Conservation (phyloP, 1,140 invertebrate species). For the Aethina tumida region DNA sequence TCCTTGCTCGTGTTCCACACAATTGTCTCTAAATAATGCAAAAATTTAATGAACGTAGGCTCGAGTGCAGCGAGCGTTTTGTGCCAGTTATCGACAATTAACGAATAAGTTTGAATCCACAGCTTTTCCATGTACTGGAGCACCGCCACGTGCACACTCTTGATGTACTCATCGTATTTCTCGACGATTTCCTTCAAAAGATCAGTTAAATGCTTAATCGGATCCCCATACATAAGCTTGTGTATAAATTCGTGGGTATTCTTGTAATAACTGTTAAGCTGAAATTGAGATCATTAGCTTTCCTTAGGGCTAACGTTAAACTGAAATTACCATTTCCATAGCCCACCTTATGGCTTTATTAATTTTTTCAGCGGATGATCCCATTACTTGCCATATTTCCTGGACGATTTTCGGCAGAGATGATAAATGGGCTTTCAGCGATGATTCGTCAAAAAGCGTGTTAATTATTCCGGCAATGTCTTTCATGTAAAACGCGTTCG, state of each 20-base stretch:
- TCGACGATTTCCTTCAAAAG: slow-evolving; percentile 56
- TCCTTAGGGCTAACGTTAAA: neutral
- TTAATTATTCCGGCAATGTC: slow-evolving; percentile 58
- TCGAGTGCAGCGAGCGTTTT: slow-evolving; percentile 59
- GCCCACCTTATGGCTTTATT: slow-evolving; percentile 63
- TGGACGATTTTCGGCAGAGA: slow-evolving; percentile 66
- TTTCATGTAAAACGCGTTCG: slow-evolving; percentile 75
- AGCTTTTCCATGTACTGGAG: slow-evolving; percentile 63
- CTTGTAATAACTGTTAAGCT: slow-evolving; percentile 57
- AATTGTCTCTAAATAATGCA: slow-evolving; percentile 64
- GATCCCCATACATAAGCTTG: slow-evolving; percentile 60
- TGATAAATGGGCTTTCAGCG: slow-evolving; percentile 65
- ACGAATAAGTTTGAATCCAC: slow-evolving; percentile 51
- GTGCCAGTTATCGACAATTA: slow-evolving; percentile 58
- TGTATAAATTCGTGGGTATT: slow-evolving; percentile 56
- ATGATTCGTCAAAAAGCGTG: slow-evolving; percentile 63
- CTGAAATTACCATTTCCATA: slow-evolving; percentile 48
- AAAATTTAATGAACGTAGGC: slow-evolving; percentile 61
- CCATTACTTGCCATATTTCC: slow-evolving; percentile 74
- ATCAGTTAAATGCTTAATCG: slow-evolving; percentile 54
- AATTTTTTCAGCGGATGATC: slow-evolving; percentile 66
- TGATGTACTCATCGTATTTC: slow-evolving; percentile 68
- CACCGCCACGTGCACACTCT: slow-evolving; percentile 65
- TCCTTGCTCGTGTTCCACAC: slow-evolving; percentile 63
- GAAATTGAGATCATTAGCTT: slow-evolving; percentile 13